A percentile compares a stretch with the other conserved stretches of the same genome.
Conservation (phyloP, 2,113 vertebrate species). For the Hoplias malabaricus region DNA sequence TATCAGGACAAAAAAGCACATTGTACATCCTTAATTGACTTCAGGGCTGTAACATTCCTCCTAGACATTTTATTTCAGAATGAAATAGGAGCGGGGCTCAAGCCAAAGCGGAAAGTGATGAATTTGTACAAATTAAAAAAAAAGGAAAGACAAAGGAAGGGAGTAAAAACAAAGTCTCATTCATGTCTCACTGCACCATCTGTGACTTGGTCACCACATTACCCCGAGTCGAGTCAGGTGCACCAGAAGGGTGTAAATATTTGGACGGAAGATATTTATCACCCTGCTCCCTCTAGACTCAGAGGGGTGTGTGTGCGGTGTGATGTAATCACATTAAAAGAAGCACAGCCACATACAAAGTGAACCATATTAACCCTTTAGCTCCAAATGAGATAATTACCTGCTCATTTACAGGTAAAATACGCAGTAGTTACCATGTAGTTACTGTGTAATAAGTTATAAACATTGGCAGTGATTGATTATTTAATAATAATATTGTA, state of each 20-base stretch:
- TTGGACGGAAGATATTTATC: constrained; percentile 53
- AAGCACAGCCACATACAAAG: constrained; percentile 53
- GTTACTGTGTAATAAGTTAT: too few species aligned
- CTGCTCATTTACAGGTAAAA: too few species aligned
- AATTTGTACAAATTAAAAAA: constrained; percentile 4
- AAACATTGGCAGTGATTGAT: too few species aligned
- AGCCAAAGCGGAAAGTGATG: background rate
- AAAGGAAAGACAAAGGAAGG: constrained; percentile 24
- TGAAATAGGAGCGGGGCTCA: constrained; percentile 47
- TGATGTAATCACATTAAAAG: constrained; percentile 74
- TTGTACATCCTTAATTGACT: constrained; percentile 71
- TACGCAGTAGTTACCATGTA: too few species aligned
- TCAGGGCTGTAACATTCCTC: constrained; percentile 62
- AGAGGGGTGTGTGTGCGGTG: constrained; percentile 70
- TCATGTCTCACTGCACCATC: constrained; percentile 39
- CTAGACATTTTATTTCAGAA: constrained; percentile 66
- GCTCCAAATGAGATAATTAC: background rate
- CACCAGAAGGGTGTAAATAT: constrained; percentile 55
- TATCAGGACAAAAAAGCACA: constrained; percentile 61
- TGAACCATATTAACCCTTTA: constrained; percentile 56
- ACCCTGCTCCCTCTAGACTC: constrained; percentile 56
- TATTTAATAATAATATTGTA: too few species aligned
- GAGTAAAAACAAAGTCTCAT: constrained; percentile 19
- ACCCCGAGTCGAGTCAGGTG: constrained; percentile 58
- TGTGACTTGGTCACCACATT: constrained; percentile 37